A percentile compares a stretch with the other conserved stretches of the same genome.
Evolutionary conservation across 2,888 invertebrate species (phyloP).

Genomic region (Blastobasis adustella): DNA sequence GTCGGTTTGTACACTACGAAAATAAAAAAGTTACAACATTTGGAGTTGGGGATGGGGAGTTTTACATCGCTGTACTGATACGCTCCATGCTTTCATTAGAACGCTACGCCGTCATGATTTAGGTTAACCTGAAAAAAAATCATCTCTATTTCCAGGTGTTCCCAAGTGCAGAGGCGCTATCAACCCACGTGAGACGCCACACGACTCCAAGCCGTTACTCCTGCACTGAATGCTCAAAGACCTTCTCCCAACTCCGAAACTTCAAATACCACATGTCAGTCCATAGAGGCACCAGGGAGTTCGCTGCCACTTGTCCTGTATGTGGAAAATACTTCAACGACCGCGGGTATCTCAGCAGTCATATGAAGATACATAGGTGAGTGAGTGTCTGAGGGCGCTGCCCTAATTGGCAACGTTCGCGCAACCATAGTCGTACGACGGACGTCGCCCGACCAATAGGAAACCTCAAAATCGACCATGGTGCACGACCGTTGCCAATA

Average conservation of each 20-base stretch:
- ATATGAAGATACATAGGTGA: slow-evolving; percentile 87
- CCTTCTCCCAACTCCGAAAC: slow-evolving; percentile 88
- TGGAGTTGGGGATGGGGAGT: no score
- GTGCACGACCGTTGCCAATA: no score
- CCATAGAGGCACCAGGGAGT: slow-evolving; percentile 88
- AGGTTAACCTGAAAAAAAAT: background rate
- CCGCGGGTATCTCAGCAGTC: slow-evolving; percentile 87
- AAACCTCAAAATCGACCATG: no score
- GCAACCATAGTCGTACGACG: no score
- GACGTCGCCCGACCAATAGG: no score
- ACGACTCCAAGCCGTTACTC: slow-evolving; percentile 67
- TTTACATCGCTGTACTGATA: no score
- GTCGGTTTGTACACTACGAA: no score
- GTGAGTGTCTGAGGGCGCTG: background rate
- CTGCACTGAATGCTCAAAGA: slow-evolving; percentile 85
- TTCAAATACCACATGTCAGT: slow-evolving; percentile 89
- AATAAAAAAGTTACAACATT: no score
- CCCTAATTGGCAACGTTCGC: no score
- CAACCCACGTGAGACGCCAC: slow-evolving; percentile 35
- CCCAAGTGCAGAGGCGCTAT: slow-evolving; percentile 28
- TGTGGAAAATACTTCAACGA: slow-evolving; percentile 91
- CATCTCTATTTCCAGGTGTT: slow-evolving; percentile 32
- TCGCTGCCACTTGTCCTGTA: slow-evolving; percentile 77
- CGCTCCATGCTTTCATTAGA: no score
- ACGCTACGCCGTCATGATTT: background rate